Percentiles rank a stretch among this genome's conserved stretches.
These are phyloP conservation scores for Bombus sibiricus DNA, from an alignment of 1,140 invertebrate genomes.

Conservation along the genomic window DNA sequence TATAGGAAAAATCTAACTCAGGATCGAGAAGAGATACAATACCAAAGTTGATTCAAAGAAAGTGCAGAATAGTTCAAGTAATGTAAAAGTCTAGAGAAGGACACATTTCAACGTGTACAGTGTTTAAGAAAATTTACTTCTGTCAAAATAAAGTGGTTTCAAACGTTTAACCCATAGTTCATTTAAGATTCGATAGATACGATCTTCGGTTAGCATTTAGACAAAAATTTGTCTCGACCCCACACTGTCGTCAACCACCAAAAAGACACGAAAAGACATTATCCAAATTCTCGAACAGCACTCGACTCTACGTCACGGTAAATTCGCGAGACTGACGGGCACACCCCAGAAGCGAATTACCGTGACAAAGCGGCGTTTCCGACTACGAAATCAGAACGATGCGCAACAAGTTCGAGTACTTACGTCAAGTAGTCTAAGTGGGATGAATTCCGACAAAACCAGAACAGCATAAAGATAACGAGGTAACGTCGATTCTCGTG, in stretches of 20 bases:
- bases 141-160: too few species aligned
- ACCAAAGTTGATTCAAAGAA: too few species aligned
- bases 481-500: background rate
- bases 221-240: background rate
- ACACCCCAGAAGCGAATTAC: background rate
- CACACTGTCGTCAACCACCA: too few species aligned
- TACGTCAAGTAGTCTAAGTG: constrained; percentile 1
- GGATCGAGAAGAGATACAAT: too few species aligned
- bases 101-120: rapidly evolving
- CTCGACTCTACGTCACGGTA: background rate
- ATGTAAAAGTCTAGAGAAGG: too few species aligned
- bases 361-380: constrained; percentile 8
- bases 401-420: constrained; percentile 41
- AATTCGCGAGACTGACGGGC: background rate
- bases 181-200: too few species aligned
- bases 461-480: background rate
- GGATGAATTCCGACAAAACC: constrained; percentile 1
- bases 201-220: background rate
- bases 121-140: too few species aligned
- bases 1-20: too few species aligned
- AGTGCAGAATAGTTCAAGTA: too few species aligned
- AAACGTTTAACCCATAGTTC: too few species aligned
- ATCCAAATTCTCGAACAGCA: background rate
- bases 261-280: too few species aligned
- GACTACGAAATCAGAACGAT: background rate